These are phyloP conservation scores for Nipponia nippon DNA, from an alignment of 2,113 vertebrate species.

Conservation along the genomic window DNA sequence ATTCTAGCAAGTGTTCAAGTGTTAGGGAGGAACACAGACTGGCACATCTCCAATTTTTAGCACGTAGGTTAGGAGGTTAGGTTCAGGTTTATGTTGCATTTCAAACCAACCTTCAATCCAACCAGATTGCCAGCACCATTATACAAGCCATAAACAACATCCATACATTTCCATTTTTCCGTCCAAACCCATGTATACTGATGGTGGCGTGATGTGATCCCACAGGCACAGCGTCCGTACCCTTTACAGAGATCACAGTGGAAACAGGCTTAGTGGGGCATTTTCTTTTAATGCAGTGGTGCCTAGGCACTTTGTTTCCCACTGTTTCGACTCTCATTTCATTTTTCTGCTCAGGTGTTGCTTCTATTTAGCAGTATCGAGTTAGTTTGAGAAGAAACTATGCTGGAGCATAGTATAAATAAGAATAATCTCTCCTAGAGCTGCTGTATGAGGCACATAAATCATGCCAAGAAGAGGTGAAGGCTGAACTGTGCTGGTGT, in stretches of 20 bases:
- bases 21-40: not conserved
- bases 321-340: not conserved
- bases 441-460: conserved; percentile 7
- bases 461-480: not conserved
- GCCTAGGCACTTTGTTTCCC: not conserved
- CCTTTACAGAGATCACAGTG: not conserved
- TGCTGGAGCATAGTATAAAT: not conserved
- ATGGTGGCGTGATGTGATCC: not conserved
- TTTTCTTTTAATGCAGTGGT: not conserved
- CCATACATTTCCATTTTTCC: not conserved
- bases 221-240: not conserved
- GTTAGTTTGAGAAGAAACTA: not conserved
- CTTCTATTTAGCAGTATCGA: not conserved
- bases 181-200: not conserved
- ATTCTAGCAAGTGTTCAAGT: not conserved
- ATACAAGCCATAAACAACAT: not conserved
- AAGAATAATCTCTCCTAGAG: not conserved
- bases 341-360: not conserved
- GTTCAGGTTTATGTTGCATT: not conserved
- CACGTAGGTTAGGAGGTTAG: not conserved
- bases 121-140: not conserved
- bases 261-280: not conserved
- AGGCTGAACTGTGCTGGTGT: not conserved
- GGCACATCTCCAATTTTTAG: not conserved
- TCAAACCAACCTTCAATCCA: not conserved